phyloP scores from a whole-genome alignment of 1,140 invertebrate genomes.

The Rhynchophorus ferrugineus region DNA sequence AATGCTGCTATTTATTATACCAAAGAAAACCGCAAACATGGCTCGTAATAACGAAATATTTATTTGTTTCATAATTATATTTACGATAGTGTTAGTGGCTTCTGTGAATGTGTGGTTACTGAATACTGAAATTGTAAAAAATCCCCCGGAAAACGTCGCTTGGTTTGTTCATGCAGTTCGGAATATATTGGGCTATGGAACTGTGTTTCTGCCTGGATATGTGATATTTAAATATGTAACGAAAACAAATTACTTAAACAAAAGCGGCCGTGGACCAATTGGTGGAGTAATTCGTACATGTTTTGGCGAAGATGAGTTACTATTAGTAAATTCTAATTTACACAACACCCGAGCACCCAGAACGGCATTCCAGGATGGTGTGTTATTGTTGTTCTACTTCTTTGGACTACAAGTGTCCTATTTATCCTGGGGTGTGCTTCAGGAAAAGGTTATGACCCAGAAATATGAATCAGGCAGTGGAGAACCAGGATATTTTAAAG shows the following conservation, averaged over 20 bases:
- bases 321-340: conserved; percentile 30
- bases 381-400: conserved; percentile 72
- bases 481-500: conserved; percentile 65
- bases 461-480: conserved; percentile 59
- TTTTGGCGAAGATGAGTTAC: conserved; percentile 48
- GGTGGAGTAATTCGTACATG: conserved; percentile 51
- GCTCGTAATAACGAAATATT: conserved; percentile 28
- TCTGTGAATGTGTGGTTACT: conserved; percentile 30
- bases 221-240: conserved; percentile 78
- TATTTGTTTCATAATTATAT: conserved; percentile 29
- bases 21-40: conserved; percentile 16
- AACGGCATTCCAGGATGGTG: conserved; percentile 48
- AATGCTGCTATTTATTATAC: neutral
- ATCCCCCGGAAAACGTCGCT: conserved; percentile 45
- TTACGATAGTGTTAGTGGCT: conserved; percentile 24
- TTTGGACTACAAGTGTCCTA: conserved; percentile 83
- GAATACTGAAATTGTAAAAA: conserved; percentile 18
- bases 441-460: conserved; percentile 88
- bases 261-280: conserved; percentile 59
- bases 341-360: conserved; percentile 32
- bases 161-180: conserved; percentile 71
- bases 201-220: conserved; percentile 78
- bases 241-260: conserved; percentile 73
- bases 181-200: conserved; percentile 84
- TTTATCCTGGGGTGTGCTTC: conserved; percentile 88